Base-by-base conservation (phyloP, 2,797 vertebrate species). In the Lemur catta region DNA sequence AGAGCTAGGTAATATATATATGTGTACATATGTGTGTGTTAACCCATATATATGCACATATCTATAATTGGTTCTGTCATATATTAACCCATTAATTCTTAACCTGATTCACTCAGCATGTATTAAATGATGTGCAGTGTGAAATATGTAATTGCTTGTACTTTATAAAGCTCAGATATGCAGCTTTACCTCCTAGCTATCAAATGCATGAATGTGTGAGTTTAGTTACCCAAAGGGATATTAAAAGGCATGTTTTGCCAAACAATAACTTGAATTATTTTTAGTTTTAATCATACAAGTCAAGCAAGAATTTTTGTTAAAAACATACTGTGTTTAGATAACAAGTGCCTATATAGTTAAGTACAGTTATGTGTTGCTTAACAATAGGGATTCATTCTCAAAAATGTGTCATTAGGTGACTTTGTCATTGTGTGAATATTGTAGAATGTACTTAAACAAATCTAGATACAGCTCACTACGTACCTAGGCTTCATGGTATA, bases 31-130 rank as follows among this genome's bases (percentile, higher is more conserved):
- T 48, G 46, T 95, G 17, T 88, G 9, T 80, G 46, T 59, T 86
- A 89, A 61, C 30, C 24, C 2, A 20, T 75, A 3, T 61, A 11
- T 35, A n/a, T 50, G 65, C 2, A n/a, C 8, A 33, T 26, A 43
- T 46, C 67, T 91, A 0, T 91, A 41, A 46, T 57, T 50, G n/a
- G 55, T 74, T 93, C 38, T 84, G 10, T 82, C 94, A 3, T 50
- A 2, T 92, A 41, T 81, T 96, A 96, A 94, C 59, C 69, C 24
- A 72, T 80, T 96, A 81, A 88, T 84, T 89, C 75, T 89, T 84
- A 88, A 87, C 69, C 76, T 85, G 46, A 65, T 41, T 89, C 84
- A 43, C 41, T 84, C 41, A 72, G 79, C 91, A 87, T 81, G 96
- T 89, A 1, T 95, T 67, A 67, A 71, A 43, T 81, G 41, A 28